Evolutionary conservation across 23 tunicate genomes (phyloP).

Genomic region (Botrylloides violaceus): DNA sequence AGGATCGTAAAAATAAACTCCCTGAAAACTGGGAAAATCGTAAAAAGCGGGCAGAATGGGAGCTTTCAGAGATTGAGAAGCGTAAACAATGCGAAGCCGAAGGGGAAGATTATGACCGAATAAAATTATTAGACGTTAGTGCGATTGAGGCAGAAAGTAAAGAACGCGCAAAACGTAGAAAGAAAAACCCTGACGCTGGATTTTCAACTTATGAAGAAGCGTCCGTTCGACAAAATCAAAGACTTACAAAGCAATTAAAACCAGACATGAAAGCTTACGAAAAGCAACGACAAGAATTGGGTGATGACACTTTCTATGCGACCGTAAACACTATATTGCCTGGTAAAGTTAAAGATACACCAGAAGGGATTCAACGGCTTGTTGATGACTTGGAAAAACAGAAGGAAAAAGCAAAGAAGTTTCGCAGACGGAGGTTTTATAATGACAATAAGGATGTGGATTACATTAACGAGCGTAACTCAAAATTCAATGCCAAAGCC

Average conservation of each 20-base stretch:
- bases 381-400: conserved; percentile 69
- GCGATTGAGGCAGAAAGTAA: conserved; percentile 72
- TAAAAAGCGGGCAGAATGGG: conserved; percentile 70
- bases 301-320: conserved; percentile 84
- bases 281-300: conserved; percentile 61
- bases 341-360: conserved; percentile 78
- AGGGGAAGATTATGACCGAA: conserved; percentile 69
- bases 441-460: conserved; percentile 78
- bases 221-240: conserved; percentile 57
- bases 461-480: conserved; percentile 88
- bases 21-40: conserved; percentile 81
- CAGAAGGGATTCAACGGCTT: conserved; percentile 64
- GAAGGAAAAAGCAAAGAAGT: conserved; percentile 68
- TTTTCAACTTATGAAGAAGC: conserved; percentile 84
- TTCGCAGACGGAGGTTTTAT: conserved; percentile 54
- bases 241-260: conserved; percentile 41
- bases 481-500: conserved; percentile 61
- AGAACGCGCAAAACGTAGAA: conserved; percentile 35
- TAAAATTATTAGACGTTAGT: conserved; percentile 38
- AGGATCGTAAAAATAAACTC: conserved; percentile 65
- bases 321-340: conserved; percentile 69
- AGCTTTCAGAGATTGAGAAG: conserved; percentile 56
- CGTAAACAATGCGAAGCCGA: conserved; percentile 55
- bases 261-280: conserved; percentile 83
- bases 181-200: conserved; percentile 73